phyloP scores from a whole-genome alignment of 2,888 invertebrate species.

The Anoplius nigerrimus region DNA sequence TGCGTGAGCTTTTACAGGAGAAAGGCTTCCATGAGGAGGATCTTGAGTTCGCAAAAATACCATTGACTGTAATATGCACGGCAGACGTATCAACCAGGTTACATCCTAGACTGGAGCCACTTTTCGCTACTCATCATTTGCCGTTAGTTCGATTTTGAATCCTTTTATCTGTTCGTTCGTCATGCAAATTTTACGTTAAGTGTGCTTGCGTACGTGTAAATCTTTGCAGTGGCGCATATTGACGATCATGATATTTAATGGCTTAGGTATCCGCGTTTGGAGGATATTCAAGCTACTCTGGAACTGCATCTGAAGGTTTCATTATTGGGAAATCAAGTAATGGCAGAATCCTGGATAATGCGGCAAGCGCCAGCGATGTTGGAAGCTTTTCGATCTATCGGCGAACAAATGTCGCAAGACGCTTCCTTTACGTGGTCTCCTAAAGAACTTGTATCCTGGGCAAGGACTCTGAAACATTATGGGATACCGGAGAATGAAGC shows the following conservation, averaged over 20 bases:
- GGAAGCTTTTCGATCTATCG: constrained; percentile 57
- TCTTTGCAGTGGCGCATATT: background rate
- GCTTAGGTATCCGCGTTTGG: constrained; percentile 58
- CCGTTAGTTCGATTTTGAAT: constrained; percentile 51
- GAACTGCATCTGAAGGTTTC: constrained; percentile 63
- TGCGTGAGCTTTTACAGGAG: constrained; percentile 69
- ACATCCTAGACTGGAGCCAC: constrained; percentile 67
- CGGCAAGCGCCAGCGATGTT: constrained; percentile 59
- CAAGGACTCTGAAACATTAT: constrained; percentile 63
- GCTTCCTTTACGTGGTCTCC: constrained; percentile 56
- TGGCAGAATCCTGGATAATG: constrained; percentile 62
- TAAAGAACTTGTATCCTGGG: constrained; percentile 67
- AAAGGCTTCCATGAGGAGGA: constrained; percentile 72
- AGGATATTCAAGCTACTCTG: constrained; percentile 61
- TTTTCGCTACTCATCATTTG: constrained; percentile 66
- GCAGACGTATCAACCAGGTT: constrained; percentile 63
- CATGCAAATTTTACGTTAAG: background rate
- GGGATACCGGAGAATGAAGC: constrained; percentile 57
- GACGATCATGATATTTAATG: background rate
- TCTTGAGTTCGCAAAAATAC: constrained; percentile 68
- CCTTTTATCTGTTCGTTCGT: too few species aligned
- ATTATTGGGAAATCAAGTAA: constrained; percentile 48
- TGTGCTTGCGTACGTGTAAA: background rate
- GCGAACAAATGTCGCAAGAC: constrained; percentile 38
- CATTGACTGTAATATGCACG: constrained; percentile 63